Evolutionary conservation across 2,888 invertebrate species (phyloP), one percentile per base, ranked within the genome.

Genomic region (Leucoptera coffeella): DNA sequence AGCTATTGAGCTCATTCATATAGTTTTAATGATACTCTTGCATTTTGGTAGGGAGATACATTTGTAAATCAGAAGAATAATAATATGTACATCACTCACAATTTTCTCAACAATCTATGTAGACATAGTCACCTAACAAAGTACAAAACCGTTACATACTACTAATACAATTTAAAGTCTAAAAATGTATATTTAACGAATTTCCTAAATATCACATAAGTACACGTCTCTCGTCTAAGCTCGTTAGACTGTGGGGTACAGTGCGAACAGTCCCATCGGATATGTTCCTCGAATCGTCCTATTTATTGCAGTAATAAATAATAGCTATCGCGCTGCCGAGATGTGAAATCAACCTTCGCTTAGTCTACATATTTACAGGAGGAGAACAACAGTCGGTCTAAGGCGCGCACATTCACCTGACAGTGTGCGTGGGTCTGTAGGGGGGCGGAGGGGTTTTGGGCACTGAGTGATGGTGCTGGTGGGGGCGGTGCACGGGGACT

Each of bases 401-500:
- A n/a, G n/a, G n/a, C n/a, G n/a, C n/a, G n/a, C n/a, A n/a, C n/a
- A n/a, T n/a, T 72, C 72, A 72, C 56, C 71, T 71, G 57, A 71
- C 64, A 41, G 61, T 51, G 38, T 67, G 65, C 7, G 56, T 55
- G 19, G 69, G 65, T 40, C 67, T 54, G 46, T 72, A 71, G 3
- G 71, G 72, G 11, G 71, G 71, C 5, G 71, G 71, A 2, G 72
- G 72, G 6, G 72, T 71, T 36, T 71, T 69, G 35, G 72, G 72
- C 27, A 69, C 50, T 25, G 37, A 44, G 7, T 36, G 14, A 10
- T 31, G 40, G 40, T 65, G 69, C 11, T 59, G 46, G 29, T 61
- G 21, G 20, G 39, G 35, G 5, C 43, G 35, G 5, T 43, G 43
- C 11, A 41, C 33, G 19, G 30, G 27, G 20, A 39, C 31, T 24